Evolutionary conservation across 2,113 vertebrate genomes (phyloP).

Genomic region (Fregata magnificens): DNA sequence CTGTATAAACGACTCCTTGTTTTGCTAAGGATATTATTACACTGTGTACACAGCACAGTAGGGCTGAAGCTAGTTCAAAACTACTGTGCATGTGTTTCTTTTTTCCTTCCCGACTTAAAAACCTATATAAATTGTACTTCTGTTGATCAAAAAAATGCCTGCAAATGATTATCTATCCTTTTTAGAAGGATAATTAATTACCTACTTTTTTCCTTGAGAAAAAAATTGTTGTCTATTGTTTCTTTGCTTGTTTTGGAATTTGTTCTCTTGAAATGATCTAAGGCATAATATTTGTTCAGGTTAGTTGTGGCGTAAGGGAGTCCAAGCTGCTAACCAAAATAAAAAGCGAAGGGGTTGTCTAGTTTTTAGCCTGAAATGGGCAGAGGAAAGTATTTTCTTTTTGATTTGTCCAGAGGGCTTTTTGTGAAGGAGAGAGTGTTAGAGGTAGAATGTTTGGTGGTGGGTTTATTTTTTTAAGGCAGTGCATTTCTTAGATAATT

Average conservation of each 20-base stretch:
- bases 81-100: background rate
- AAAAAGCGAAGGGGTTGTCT: background rate
- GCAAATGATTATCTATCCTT: background rate
- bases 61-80: background rate
- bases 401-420: background rate
- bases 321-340: slow-evolving; percentile 58
- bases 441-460: background rate
- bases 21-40: slow-evolving; percentile 56
- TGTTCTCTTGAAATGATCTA: background rate
- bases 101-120: background rate
- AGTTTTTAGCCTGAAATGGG: background rate
- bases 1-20: slow-evolving; percentile 9
- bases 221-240: background rate
- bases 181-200: background rate
- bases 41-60: background rate
- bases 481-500: background rate
- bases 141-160: background rate
- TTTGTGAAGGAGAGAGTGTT: background rate
- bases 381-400: background rate
- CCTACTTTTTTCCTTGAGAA: background rate
- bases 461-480: background rate
- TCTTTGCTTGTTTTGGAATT: slow-evolving; percentile 55
- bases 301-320: slow-evolving; percentile 3
- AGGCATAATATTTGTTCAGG: slow-evolving; percentile 57
- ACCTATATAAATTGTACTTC: background rate